Percentiles rank a stretch among this genome's conserved stretches.
Conservation (phyloP, 2,797 vertebrate species). For the Nyctalus aviator region DNA sequence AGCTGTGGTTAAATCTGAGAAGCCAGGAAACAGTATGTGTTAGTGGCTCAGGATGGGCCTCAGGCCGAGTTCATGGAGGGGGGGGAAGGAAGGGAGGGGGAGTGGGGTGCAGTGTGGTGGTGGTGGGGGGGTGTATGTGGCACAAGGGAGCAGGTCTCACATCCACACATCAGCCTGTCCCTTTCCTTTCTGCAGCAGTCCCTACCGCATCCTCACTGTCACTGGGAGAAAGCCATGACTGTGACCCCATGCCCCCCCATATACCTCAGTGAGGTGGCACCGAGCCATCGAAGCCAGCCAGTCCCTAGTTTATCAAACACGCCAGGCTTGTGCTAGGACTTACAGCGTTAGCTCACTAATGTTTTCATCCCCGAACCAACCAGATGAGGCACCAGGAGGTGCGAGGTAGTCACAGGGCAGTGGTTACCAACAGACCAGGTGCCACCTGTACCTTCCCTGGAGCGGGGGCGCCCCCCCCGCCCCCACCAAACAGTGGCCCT, state of each 20-base stretch:
- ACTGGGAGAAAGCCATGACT: background rate
- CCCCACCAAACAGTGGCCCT: too few relatives aligned
- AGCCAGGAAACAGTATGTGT: background rate
- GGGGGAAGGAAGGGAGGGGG: too few relatives aligned
- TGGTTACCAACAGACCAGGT: too few relatives aligned
- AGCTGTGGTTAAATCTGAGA: background rate
- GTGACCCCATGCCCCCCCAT: fast-evolving
- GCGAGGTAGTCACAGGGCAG: background rate
- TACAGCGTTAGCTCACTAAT: background rate
- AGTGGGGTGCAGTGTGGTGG: background rate
- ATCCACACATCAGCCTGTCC: fast-evolving
- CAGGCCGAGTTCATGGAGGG: too few relatives aligned
- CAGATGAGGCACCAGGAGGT: background rate
- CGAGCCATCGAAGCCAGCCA: fast-evolving
- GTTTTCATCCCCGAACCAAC: background rate
- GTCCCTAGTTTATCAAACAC: background rate
- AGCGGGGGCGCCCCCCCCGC: fast-evolving
- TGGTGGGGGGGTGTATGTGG: too few relatives aligned
- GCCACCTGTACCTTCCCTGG: fast-evolving
- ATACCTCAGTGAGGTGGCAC: background rate
- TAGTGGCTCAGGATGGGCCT: background rate
- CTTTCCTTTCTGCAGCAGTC: background rate
- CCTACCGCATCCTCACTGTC: background rate
- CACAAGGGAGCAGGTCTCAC: background rate
- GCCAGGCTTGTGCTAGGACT: background rate